Percentiles rank a stretch among this genome's conserved stretches.
Conservation (phyloP, 2,797 vertebrate genomes). For the Brachyrhaphis roseni region DNA sequence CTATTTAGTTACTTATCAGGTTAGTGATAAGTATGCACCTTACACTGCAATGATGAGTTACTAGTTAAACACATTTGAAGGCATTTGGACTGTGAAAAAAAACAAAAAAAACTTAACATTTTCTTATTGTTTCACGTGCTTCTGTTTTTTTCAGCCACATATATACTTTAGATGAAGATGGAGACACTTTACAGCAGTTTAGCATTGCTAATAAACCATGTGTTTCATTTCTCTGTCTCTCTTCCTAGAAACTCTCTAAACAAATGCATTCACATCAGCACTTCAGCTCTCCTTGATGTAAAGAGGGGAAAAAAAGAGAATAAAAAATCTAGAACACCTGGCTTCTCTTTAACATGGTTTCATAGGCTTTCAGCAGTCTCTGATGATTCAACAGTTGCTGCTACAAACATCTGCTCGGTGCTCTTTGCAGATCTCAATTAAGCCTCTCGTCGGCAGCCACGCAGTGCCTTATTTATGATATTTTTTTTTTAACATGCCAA, state of each 20-base stretch:
- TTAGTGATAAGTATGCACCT: background rate
- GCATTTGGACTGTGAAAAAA: background rate
- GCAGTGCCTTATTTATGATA: conserved; percentile 72
- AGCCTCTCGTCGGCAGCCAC: conserved; percentile 66
- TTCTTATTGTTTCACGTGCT: background rate
- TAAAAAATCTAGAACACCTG: conserved; percentile 77
- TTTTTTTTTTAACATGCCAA: conserved; percentile 38
- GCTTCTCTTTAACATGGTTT: conserved; percentile 74
- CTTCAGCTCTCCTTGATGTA: conserved; percentile 38
- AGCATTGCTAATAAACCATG: conserved; percentile 45
- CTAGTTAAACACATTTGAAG: background rate
- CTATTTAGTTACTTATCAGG: background rate
- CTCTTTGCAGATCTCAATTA: conserved; percentile 86
- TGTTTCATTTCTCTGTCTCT: conserved; percentile 11
- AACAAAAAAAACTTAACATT: background rate
- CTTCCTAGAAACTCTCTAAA: background rate
- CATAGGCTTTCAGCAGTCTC: conserved; percentile 77
- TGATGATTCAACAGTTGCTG: conserved; percentile 84
- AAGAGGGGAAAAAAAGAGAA: conserved; percentile 46
- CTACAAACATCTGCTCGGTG: conserved; percentile 84
- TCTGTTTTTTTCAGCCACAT: background rate
- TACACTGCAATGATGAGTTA: background rate
- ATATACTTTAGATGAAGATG: conserved; percentile 8
- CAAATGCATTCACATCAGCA: conserved; percentile 23
- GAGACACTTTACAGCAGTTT: conserved; percentile 16